These are phyloP conservation scores for Platycercus adscitus DNA, from an alignment of 2,113 vertebrate species.

Conservation along the genomic window DNA sequence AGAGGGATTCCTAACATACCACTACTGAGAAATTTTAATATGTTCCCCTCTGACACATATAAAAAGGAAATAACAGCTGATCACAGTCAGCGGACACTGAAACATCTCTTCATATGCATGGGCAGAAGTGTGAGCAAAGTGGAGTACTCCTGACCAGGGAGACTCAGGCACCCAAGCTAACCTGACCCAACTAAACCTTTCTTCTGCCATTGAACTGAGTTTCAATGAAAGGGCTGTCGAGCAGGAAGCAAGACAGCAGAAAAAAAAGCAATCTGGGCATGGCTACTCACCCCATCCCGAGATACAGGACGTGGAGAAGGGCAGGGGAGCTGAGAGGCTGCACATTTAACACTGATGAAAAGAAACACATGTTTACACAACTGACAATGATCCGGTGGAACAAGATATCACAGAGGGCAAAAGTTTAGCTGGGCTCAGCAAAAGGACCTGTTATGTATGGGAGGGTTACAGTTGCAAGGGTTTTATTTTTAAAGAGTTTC, in stretches of 20 bases:
- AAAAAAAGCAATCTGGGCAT: not conserved
- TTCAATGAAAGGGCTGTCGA: not conserved
- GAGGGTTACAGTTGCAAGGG: not conserved
- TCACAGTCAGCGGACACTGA: conserved; percentile 67
- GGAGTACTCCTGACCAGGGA: not conserved
- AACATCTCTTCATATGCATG: conserved; percentile 35
- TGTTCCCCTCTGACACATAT: conserved; percentile 84
- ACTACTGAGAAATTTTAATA: conserved; percentile 84
- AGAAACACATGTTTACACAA: conserved; percentile 50
- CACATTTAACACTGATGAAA: conserved; percentile 29
- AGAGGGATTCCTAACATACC: conserved; percentile 86
- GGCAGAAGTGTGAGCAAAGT: not conserved
- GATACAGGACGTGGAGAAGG: not conserved
- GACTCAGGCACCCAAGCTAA: not conserved
- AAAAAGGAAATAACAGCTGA: conserved; percentile 89
- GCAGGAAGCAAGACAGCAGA: not conserved
- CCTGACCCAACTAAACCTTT: not conserved
- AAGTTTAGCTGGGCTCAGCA: conserved; percentile 31
- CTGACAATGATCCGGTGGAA: conserved; percentile 17
- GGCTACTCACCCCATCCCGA: not conserved
- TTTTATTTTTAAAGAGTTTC: conserved; percentile 16
- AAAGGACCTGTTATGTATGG: not conserved
- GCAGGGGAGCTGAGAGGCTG: conserved; percentile 1
- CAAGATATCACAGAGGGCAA: conserved; percentile 42
- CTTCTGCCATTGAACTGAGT: not conserved